phyloP scores from a whole-genome alignment of 2,888 invertebrate species.

The Cataglyphis cursor region DNA sequence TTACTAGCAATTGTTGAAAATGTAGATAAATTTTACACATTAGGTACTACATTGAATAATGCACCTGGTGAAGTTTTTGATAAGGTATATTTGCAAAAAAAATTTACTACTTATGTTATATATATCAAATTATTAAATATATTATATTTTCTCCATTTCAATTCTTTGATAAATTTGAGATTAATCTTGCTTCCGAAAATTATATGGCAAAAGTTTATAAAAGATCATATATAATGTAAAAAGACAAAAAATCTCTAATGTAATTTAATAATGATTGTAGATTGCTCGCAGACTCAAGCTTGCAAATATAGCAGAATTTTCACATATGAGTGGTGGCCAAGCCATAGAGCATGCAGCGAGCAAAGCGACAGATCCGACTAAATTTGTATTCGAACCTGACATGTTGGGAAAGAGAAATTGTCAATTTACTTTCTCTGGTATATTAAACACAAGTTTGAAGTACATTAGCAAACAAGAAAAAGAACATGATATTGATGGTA shows the following conservation, averaged over 20 bases:
- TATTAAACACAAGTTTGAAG: constrained; percentile 89
- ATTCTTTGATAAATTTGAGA: not conserved
- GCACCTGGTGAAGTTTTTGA: constrained; percentile 98
- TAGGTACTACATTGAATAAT: constrained; percentile 94
- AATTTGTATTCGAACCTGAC: constrained; percentile 91
- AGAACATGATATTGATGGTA: constrained; percentile 89
- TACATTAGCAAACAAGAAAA: constrained; percentile 89
- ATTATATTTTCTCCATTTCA: not conserved
- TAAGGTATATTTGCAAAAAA: constrained; percentile 89
- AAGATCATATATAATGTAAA: not conserved
- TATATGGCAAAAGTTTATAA: not conserved
- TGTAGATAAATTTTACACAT: constrained; percentile 92
- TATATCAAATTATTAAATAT: not conserved
- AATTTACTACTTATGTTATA: constrained; percentile 24
- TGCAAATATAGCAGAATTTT: constrained; percentile 91
- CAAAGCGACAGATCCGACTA: constrained; percentile 89
- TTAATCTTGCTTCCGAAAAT: not conserved
- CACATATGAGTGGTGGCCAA: constrained; percentile 93
- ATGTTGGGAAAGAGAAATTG: constrained; percentile 91
- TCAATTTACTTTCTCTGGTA: constrained; percentile 96
- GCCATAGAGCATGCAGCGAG: constrained; percentile 94
- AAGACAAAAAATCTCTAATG: not conserved
- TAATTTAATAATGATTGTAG: constrained; percentile 85
- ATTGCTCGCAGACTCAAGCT: constrained; percentile 94
- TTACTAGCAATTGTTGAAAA: constrained; percentile 92